phyloP scores from a whole-genome alignment of 1,140 invertebrate genomes.

The Drosophila leontia region DNA sequence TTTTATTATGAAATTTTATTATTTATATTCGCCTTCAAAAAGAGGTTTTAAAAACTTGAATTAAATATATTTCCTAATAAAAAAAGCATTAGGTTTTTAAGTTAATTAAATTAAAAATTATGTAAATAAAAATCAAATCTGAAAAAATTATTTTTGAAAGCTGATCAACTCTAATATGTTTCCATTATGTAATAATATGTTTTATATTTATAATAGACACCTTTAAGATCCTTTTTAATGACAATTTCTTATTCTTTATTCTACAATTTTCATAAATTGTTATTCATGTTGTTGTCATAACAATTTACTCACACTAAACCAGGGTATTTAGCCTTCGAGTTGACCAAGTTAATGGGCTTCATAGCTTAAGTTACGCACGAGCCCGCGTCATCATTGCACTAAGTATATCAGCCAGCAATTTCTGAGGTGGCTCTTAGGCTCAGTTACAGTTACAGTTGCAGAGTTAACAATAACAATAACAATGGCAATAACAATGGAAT shows the following conservation, averaged over 20 bases:
- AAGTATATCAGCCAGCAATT: conserved; percentile 43
- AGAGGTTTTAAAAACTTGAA: not conserved
- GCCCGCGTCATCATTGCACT: conserved; percentile 42
- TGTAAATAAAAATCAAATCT: accelerated
- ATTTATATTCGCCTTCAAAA: not conserved
- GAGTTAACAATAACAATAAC: conserved; percentile 26
- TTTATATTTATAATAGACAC: too few species aligned
- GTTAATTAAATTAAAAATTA: not conserved
- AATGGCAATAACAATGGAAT: conserved; percentile 58
- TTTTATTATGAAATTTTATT: not conserved
- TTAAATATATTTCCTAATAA: not conserved
- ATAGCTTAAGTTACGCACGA: conserved; percentile 48
- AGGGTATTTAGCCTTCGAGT: not conserved
- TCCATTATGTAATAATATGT: not conserved
- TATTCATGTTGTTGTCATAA: too few species aligned
- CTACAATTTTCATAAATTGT: too few species aligned
- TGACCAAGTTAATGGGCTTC: not conserved
- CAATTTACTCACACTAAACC: too few species aligned
- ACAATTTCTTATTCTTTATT: not conserved
- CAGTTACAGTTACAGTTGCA: conserved; percentile 43
- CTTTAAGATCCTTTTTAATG: not conserved
- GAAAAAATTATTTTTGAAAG: not conserved
- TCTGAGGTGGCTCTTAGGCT: conserved; percentile 37
- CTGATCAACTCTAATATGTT: too few species aligned
- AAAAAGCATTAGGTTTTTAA: not conserved